Percentiles rank a stretch among this genome's conserved stretches.
Evolutionary conservation across 2,888 invertebrate species (phyloP).

Genomic region (Microctonus aethiopoides): DNA sequence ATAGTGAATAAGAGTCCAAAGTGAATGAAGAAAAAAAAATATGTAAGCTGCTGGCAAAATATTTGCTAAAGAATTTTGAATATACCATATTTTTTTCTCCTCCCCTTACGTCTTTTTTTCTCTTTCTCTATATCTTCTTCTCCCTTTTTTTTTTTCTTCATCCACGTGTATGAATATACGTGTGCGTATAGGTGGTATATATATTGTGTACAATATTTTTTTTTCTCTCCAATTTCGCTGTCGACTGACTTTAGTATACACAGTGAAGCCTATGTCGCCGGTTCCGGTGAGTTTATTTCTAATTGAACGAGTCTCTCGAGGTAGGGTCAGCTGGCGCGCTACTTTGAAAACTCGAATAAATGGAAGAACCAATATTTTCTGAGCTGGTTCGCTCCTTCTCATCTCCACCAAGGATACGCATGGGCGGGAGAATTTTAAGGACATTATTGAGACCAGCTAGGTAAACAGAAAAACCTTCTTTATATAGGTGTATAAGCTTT

Average conservation of each 20-base stretch:
- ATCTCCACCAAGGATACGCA: slow-evolving; percentile 27
- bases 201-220: background rate
- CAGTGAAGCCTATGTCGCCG: slow-evolving; percentile 21
- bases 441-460: slow-evolving; percentile 48
- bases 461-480: slow-evolving; percentile 44
- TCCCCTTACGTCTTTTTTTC: background rate
- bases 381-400: slow-evolving; percentile 39
- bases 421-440: slow-evolving; percentile 45
- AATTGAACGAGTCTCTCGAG: slow-evolving; percentile 30
- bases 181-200: background rate
- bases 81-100: background rate
- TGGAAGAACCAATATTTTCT: slow-evolving; percentile 45
- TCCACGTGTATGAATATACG: background rate
- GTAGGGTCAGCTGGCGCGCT: slow-evolving; percentile 40
- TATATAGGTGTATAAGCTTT: background rate
- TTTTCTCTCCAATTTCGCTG: slow-evolving; percentile 22
- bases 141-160: too few relatives aligned
- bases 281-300: slow-evolving; percentile 26
- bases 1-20: background rate
- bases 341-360: slow-evolving; percentile 33
- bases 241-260: slow-evolving; percentile 25
- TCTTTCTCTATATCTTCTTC: background rate
- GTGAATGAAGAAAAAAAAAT: background rate
- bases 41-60: background rate
- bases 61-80: slow-evolving; percentile 7